Base-by-base conservation (phyloP, 2,888 invertebrate species). In the Lithophane socia region DNA sequence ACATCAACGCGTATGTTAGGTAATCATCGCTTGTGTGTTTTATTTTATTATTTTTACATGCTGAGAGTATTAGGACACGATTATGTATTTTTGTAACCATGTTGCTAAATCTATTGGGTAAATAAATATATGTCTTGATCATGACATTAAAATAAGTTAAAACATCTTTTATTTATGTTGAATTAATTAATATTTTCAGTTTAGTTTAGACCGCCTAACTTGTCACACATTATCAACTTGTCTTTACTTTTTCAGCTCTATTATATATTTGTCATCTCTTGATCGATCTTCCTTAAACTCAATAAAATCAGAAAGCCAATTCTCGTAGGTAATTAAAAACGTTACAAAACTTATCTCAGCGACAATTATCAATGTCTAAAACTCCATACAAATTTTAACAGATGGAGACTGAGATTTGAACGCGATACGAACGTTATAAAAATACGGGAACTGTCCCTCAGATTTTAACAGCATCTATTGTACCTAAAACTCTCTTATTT, bases 21-120 rank as follows among this genome's bases (percentile, higher is more conserved):
- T 86, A 87, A 89, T 83, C 80, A 10, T 21, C 0, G 56, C 58
- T 72, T 67, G 73, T 82, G 65, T 79, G 71, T 82, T 85, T 85
- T 83, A 76, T 88, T 82, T 85, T 84, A 76, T 85, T 82, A 67
- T 86, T 84, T 83, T 80, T 81, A 66, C 67, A 71, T 80, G 75
- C 68, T 73, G 21, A 71, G 56, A 80, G 73, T 84, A 83, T 86
- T 87, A 84, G 77, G 80, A 79, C 84, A 82, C 71, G 63, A 79
- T 83, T 82, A 79, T 76, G 29, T 80, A 73, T 86, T 83, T 86
- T 73, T 82, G 83, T 83, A 88, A 84, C 76, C 82, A 77, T 83
- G 74, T 88, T 88, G 82, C 89, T 65, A 80, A 86, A 89, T 82
- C 52, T 73, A 42, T 73, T 88, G 80, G 73, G 74, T 79, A 60